A percentile compares a stretch with the other conserved stretches of the same genome.
Evolutionary conservation across 2,888 invertebrate genomes (phyloP).

Genomic region (Alloplasta piceator): DNA sequence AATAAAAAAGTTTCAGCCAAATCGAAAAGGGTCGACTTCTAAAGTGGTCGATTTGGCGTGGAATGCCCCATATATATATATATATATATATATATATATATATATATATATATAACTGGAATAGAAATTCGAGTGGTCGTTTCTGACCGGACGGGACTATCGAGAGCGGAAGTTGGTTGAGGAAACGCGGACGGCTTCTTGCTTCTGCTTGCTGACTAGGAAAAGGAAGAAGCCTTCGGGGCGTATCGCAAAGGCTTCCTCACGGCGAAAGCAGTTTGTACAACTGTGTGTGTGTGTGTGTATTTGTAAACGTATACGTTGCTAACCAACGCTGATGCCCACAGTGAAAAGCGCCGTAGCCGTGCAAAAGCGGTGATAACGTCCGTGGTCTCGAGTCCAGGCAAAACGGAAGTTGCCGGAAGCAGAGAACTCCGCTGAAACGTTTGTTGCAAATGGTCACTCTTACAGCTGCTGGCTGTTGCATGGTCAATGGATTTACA

Average conservation of each 20-base stretch:
- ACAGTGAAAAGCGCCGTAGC: slow-evolving; percentile 29
- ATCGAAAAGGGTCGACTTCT: no score
- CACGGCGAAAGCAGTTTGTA: slow-evolving; percentile 4
- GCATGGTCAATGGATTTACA: slow-evolving; percentile 9
- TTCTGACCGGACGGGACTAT: slow-evolving; percentile 61
- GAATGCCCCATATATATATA: no score
- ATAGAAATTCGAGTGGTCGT: slow-evolving; percentile 52
- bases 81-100: slow-evolving; percentile 1
- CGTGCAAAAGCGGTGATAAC: slow-evolving; percentile 53
- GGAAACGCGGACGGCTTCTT: slow-evolving; percentile 59
- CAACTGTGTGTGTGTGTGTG: neutral
- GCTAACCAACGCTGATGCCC: slow-evolving; percentile 6
- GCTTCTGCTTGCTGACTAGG: slow-evolving; percentile 39
- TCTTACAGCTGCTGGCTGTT: slow-evolving; percentile 26
- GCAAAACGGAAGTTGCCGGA: slow-evolving; percentile 57
- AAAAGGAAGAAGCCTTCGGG: slow-evolving; percentile 59
- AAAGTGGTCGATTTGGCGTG: no score
- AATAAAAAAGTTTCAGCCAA: no score
- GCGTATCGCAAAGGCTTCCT: slow-evolving; percentile 53
- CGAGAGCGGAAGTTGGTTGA: slow-evolving; percentile 58
- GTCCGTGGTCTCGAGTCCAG: slow-evolving; percentile 42
- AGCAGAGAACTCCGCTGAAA: slow-evolving; percentile 47
- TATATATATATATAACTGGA: neutral
- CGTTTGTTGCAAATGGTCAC: slow-evolving; percentile 58
- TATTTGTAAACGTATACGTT: neutral